Conservation (phyloP, 2,797 vertebrate species). For the Smutsia temminckii region DNA sequence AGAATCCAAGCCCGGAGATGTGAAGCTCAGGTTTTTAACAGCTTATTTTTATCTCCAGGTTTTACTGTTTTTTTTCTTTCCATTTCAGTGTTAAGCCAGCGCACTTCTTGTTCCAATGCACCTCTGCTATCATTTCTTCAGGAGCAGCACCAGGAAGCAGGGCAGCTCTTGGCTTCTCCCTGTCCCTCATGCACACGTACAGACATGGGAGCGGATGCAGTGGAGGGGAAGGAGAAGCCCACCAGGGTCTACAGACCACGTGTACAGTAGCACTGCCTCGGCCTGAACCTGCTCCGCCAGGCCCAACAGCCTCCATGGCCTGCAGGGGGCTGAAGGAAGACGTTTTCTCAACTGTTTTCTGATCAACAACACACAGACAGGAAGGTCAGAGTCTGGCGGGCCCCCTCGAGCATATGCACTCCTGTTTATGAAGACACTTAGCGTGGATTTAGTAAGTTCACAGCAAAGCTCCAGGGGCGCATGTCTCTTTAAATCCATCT, state of each 20-base stretch:
- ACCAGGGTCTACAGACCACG: slow-evolving; percentile 51
- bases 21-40: not conserved
- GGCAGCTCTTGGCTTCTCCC: slow-evolving; percentile 16
- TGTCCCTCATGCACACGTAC: slow-evolving; percentile 4
- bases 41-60: rapidly evolving
- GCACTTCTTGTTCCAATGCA: slow-evolving; percentile 37
- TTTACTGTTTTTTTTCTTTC: not conserved
- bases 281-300: slow-evolving; percentile 72
- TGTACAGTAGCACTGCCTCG: not conserved
- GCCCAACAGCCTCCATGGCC: slow-evolving; percentile 69
- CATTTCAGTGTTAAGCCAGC: rapidly evolving
- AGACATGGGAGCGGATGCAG: slow-evolving; percentile 62
- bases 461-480: slow-evolving; percentile 81
- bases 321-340: slow-evolving; percentile 42
- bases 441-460: slow-evolving; percentile 83
- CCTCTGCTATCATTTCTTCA: slow-evolving; percentile 61
- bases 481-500: slow-evolving; percentile 87
- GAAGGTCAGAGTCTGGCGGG: slow-evolving; percentile 77
- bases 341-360: slow-evolving; percentile 72
- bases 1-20: not conserved
- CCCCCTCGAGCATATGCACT: slow-evolving; percentile 69
- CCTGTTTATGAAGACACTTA: slow-evolving; percentile 83
- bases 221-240: slow-evolving; percentile 66
- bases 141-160: slow-evolving; percentile 30
- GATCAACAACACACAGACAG: slow-evolving; percentile 73